These are phyloP conservation scores for Smithornis capensis DNA, from an alignment of 2,113 vertebrate genomes.

Conservation along the genomic window DNA sequence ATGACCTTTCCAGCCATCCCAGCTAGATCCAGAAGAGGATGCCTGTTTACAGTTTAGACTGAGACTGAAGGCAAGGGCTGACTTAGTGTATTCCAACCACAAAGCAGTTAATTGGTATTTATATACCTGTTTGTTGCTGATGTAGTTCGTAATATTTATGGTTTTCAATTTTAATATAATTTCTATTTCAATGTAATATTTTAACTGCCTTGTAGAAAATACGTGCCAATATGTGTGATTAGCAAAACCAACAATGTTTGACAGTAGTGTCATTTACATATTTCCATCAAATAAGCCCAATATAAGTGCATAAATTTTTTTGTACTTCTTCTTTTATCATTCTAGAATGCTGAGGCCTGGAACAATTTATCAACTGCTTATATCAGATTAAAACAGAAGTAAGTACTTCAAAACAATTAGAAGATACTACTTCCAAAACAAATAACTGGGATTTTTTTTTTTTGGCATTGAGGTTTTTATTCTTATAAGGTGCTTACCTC, in stretches of 20 bases:
- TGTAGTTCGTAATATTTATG: background rate
- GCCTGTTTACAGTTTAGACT: background rate
- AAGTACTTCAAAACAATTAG: slow-evolving; percentile 71
- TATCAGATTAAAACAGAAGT: slow-evolving; percentile 94
- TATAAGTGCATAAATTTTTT: background rate
- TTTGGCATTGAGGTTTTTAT: background rate
- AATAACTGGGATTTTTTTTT: background rate
- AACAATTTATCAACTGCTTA: slow-evolving; percentile 97
- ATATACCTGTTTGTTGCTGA: background rate
- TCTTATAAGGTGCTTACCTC: background rate
- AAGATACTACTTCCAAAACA: slow-evolving; percentile 28
- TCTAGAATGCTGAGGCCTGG: slow-evolving; percentile 97
- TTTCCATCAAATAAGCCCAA: background rate
- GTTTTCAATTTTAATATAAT: background rate
- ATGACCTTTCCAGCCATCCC: background rate
- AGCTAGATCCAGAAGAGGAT: background rate
- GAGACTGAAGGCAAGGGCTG: background rate
- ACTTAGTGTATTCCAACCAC: background rate
- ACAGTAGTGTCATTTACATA: background rate
- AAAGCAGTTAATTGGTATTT: background rate
- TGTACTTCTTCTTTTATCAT: slow-evolving; percentile 24
- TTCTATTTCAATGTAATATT: background rate
- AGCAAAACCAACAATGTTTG: background rate
- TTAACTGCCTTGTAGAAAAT: background rate
- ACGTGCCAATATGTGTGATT: background rate